Base-by-base conservation (phyloP, 2,113 vertebrate genomes). In the Cephalophus harveyi region DNA sequence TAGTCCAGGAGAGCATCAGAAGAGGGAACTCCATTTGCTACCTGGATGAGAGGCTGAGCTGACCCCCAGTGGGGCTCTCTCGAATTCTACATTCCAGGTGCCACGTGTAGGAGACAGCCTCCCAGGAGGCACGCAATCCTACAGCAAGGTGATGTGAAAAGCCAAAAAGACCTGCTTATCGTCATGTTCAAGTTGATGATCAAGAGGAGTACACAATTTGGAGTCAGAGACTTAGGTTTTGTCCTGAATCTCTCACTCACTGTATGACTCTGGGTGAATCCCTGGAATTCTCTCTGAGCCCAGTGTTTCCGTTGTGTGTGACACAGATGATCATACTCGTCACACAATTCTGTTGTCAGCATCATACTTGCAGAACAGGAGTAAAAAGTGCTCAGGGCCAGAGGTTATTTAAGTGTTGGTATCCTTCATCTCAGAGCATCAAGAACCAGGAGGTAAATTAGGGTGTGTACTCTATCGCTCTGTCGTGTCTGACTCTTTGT, bases 331-430 rank as follows among this genome's bases (percentile, higher is more conserved):
- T 27, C 9, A 43, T 0, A 0, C 7, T 90, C 57, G 12, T 59
- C 10, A n/a, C 30, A 23, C 2, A 13, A 3, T 19, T 15, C 21
- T 46, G 10, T 21, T 21, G 36, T 5, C 30, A 86, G 57, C 19
- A 25, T 59, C 28, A 30, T 2, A 12, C 59, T 36, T 28, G 28
- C 3, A 27, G 67, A 91, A 15, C 5, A 23, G 6, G 28, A 57
- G 25, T 17, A 21, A 36, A 87, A 74, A 43, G 48, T 5, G 9
- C 12, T 85, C 76, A 40, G 54, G 15, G 76, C 33, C 27, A 46
- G n/a, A 10, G 2, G 8, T 21, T 71, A 9, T 48, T 16, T 14
- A 50, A 40, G 14, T 14, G 19, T 16, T 1, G 1, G 7, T 0
- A 33, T 36, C 30, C 43, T 14, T 95, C 87, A 28, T 16, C 1